A percentile compares a stretch with the other conserved stretches of the same genome.
Evolutionary conservation across 2,888 invertebrate species (phyloP).

Genomic region (Ophonus ardosiacus): DNA sequence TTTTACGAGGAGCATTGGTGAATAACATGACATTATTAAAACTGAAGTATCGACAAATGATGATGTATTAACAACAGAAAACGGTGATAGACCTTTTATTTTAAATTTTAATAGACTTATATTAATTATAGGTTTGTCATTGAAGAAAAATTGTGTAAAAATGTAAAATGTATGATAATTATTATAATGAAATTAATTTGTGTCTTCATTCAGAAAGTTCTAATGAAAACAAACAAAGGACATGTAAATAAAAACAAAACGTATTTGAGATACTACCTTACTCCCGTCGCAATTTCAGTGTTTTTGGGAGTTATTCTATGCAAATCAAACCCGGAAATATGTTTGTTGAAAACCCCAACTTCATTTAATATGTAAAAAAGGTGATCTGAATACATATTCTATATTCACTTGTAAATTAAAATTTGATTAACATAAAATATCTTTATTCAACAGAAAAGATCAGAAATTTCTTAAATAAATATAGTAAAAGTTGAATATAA

Average conservation of each 20-base stretch:
- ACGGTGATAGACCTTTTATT: too few relatives aligned
- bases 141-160: neutral
- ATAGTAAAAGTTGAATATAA: neutral
- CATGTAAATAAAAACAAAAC: neutral
- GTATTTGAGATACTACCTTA: neutral
- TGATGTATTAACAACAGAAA: too few relatives aligned
- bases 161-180: neutral
- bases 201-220: neutral
- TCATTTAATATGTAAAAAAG: neutral
- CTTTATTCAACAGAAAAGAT: neutral
- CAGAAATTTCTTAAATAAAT: neutral
- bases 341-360: neutral
- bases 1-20: too few relatives aligned
- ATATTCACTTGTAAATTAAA: neutral
- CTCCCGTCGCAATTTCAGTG: neutral
- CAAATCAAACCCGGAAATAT: neutral
- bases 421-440: neutral
- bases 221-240: neutral
- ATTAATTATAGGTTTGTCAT: neutral
- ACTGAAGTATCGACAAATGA: too few relatives aligned
- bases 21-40: too few relatives aligned
- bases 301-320: neutral
- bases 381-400: neutral
- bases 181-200: neutral
- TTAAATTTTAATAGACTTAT: too few relatives aligned